A percentile compares a stretch with the other conserved stretches of the same genome.
These are phyloP conservation scores for Lasius platythorax DNA, from an alignment of 2,888 invertebrate species.

Conservation along the genomic window DNA sequence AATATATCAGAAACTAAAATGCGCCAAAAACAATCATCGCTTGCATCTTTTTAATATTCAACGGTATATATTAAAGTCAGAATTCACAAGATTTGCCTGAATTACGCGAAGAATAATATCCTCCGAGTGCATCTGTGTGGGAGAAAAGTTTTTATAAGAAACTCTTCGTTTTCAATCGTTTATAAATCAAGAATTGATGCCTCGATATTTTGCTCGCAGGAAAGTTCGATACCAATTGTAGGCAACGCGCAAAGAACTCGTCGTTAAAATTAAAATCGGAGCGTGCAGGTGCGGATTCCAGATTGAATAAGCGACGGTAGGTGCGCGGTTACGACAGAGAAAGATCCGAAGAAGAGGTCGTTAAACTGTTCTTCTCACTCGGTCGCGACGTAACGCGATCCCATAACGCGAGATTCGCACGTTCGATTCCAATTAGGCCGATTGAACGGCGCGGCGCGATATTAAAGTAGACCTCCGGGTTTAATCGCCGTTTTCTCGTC, in stretches of 20 bases:
- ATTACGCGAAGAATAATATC: not conserved
- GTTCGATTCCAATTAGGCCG: constrained; percentile 73
- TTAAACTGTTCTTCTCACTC: constrained; percentile 38
- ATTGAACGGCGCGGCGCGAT: constrained; percentile 63
- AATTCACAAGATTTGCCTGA: not conserved
- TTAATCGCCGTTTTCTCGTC: constrained; percentile 50
- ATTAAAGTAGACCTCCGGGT: constrained; percentile 66
- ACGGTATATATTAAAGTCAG: not conserved
- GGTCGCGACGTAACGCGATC: constrained; percentile 29
- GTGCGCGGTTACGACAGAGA: constrained; percentile 35
- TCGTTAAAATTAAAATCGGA: not conserved
- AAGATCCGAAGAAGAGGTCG: constrained; percentile 47
- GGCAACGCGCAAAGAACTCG: not conserved
- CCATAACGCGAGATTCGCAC: constrained; percentile 62
- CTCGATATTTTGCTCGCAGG: not conserved
- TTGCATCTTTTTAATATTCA: not conserved
- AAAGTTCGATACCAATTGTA: not conserved
- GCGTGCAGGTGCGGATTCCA: not conserved
- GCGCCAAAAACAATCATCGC: not conserved
- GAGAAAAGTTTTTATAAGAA: not conserved
- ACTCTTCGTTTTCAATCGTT: not conserved
- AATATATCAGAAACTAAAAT: not conserved
- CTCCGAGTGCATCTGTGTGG: not conserved
- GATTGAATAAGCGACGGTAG: not conserved
- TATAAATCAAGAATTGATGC: not conserved